phyloP scores from a whole-genome alignment of 1,140 invertebrate genomes.

The Scaptomyza hsui region DNA sequence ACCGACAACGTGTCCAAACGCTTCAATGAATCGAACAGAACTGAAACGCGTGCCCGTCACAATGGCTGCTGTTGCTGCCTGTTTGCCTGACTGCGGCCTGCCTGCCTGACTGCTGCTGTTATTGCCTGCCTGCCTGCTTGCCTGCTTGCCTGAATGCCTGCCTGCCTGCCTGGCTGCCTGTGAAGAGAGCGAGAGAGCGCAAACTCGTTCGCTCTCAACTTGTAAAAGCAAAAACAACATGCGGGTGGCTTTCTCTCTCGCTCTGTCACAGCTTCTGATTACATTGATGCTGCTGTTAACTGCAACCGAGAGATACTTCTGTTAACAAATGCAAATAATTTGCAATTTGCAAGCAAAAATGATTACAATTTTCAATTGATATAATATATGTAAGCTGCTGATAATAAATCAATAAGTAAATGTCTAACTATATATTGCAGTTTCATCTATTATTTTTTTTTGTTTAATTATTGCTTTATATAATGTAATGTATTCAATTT shows the following conservation, averaged over 20 bases:
- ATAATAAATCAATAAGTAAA: too few relatives aligned
- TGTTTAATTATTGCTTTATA: too few relatives aligned
- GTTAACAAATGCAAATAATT: slow-evolving; percentile 1
- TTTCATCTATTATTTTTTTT: too few relatives aligned
- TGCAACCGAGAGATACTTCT: not conserved
- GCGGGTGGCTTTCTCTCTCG: slow-evolving; percentile 34
- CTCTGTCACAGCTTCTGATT: slow-evolving; percentile 31
- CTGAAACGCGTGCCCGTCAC: slow-evolving; percentile 52
- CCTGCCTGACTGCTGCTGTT: slow-evolving; percentile 21
- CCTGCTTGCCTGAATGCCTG: slow-evolving; percentile 6
- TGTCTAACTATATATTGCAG: too few relatives aligned
- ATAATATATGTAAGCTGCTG: not conserved
- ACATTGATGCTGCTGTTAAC: slow-evolving; percentile 44
- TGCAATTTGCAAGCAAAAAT: slow-evolving; percentile 9
- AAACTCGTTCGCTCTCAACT: not conserved
- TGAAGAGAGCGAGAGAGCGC: slow-evolving; percentile 9
- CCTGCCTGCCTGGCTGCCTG: slow-evolving; percentile 8
- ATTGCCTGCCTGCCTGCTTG: slow-evolving; percentile 13
- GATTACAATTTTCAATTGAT: not conserved
- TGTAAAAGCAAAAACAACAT: slow-evolving; percentile 9
- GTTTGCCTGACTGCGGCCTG: slow-evolving; percentile 11
- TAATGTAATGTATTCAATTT: too few relatives aligned
- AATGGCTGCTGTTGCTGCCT: slow-evolving; percentile 14
- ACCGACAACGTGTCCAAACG: slow-evolving; percentile 66
- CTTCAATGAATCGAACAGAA: slow-evolving; percentile 74